These are phyloP conservation scores for Laticauda colubrina DNA, from an alignment of 2,113 vertebrate species.

Conservation along the genomic window DNA sequence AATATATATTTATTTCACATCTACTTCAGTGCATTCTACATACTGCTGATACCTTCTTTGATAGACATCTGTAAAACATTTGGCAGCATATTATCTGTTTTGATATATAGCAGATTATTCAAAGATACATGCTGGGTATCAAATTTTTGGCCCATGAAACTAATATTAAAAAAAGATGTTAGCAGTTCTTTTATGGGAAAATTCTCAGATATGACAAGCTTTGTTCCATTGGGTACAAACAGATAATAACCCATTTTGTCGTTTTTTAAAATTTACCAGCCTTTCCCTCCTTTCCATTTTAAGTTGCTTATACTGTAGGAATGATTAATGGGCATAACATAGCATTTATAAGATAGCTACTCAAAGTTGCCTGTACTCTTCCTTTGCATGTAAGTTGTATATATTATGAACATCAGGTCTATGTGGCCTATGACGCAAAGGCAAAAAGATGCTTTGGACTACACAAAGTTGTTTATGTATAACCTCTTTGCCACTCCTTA, in stretches of 20 bases:
- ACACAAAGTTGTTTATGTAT: not conserved
- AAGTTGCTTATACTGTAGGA: not conserved
- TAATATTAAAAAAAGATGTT: not conserved
- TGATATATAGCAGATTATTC: not conserved
- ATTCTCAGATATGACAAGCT: not conserved
- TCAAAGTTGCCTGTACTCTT: not conserved
- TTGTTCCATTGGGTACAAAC: not conserved
- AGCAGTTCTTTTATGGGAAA: not conserved
- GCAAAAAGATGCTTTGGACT: not conserved
- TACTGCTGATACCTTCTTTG: not conserved
- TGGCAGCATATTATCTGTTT: not conserved
- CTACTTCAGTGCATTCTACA: not conserved
- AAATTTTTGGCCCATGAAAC: not conserved
- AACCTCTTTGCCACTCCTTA: not conserved
- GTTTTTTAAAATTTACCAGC: not conserved
- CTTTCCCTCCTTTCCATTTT: not conserved
- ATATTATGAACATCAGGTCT: not conserved
- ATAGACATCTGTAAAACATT: not conserved
- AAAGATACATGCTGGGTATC: not conserved
- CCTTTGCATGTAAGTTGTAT: not conserved
- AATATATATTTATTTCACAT: not conserved
- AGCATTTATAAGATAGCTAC: not conserved
- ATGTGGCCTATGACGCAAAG: not conserved
- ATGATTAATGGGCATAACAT: not conserved
- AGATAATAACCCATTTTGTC: slow-evolving; percentile 1